phyloP scores from a whole-genome alignment of 2,113 vertebrate genomes.

The Labrus mixtus region DNA sequence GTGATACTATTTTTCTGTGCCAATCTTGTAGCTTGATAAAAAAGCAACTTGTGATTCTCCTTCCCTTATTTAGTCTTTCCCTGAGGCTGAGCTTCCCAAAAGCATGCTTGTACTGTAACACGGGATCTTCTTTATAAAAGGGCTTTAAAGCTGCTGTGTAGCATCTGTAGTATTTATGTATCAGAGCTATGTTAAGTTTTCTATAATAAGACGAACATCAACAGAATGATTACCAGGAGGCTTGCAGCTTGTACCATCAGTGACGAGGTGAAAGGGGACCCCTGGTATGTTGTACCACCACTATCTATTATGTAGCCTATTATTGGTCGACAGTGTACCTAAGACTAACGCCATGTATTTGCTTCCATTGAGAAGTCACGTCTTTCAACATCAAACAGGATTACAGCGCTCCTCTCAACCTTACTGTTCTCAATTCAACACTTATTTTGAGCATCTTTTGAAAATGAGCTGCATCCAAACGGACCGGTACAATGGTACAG shows the following conservation, averaged over 20 bases:
- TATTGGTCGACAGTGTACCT: too few relatives aligned
- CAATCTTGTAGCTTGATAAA: slow-evolving; percentile 27
- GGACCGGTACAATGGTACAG: too few relatives aligned
- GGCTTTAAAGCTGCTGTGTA: not conserved
- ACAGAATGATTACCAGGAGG: slow-evolving; percentile 10
- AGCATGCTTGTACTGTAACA: slow-evolving; percentile 24
- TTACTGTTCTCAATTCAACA: too few relatives aligned
- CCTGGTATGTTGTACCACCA: too few relatives aligned
- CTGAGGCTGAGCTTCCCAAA: slow-evolving; percentile 66
- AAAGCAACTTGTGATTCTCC: slow-evolving; percentile 27
- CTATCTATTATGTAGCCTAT: too few relatives aligned
- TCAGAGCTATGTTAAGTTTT: not conserved
- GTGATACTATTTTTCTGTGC: slow-evolving; percentile 12
- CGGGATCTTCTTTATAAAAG: not conserved
- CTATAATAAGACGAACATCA: not conserved
- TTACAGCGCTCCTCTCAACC: too few relatives aligned
- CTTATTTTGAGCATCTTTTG: too few relatives aligned
- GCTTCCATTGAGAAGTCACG: too few relatives aligned
- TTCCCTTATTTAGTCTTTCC: slow-evolving; percentile 29
- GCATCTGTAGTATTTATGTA: not conserved
- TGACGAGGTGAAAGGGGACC: not conserved
- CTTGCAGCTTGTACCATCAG: not conserved
- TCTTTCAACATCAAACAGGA: too few relatives aligned
- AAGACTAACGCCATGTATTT: too few relatives aligned
- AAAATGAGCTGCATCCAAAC: too few relatives aligned